Evolutionary conservation across 2,888 invertebrate species (phyloP), one percentile per base, ranked within the genome.

Genomic region (Gymnoscelis rufifasciata): DNA sequence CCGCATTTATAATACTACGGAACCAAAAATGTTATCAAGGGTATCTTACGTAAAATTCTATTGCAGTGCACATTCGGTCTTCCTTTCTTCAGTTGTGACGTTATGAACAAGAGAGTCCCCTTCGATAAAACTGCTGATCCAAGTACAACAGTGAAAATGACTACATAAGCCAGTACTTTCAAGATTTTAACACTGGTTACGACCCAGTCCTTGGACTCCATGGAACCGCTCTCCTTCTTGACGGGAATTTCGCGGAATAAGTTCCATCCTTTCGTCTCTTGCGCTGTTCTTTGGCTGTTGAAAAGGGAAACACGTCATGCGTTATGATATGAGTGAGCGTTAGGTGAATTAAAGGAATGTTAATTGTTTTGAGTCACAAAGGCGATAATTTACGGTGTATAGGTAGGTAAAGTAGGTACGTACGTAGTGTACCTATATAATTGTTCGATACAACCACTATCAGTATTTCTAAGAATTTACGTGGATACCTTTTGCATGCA

Each of bases 191-290:
- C 88, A 33, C 91, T 83, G 42, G 82, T 65, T 36, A 92, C 91
- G 39, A 94, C 83, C 76, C 91, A 92, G 54, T 84, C 89, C 0
- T 88, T 88, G 30, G 90, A 89, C 10, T 89, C 91, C 83, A 91
- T 92, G 0, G 95, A 94, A 29, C 93, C 93, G 27, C 90, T 90
- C 52, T 91, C 90, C 51, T 90, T 88, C 69, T 92, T 90, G 40
- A 92, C 88, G 0, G 94, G 94, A 7, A 92, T 89, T 61, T 93
- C 91, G 64, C 93, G 90, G 74, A 96, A 96, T 8, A 93, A 89
- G 68, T 96, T 93, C 96, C 96, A 97, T 83, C 91, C 88, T 68
- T 91, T 89, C 5, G 84, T 76, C 60, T 90, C 90, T 83, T 91
- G 80, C 26, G 86, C 78, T 55, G 89, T 88, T 54, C 89, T 74